Evolutionary conservation across 2,888 invertebrate species (phyloP).

Genomic region (Chirona hameri): DNA sequence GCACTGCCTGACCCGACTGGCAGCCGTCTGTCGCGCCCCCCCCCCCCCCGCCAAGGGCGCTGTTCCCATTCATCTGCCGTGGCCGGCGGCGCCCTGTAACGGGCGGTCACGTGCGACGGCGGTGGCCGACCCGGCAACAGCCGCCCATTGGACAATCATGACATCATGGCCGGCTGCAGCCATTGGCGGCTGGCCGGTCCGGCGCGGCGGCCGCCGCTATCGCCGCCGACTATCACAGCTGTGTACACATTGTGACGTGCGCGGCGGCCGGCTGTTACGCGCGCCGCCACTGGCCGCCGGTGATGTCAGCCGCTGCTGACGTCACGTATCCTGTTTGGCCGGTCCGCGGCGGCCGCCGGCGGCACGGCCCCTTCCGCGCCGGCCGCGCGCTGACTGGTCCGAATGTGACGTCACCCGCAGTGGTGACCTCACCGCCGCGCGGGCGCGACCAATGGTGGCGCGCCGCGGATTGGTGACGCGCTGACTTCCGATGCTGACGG

Average conservation of each 20-base stretch:
- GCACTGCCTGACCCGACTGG: neutral
- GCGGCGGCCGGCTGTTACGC: neutral
- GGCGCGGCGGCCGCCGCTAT: neutral
- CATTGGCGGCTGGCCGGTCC: neutral
- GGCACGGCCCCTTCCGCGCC: neutral
- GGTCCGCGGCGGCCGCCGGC: neutral
- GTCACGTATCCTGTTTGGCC: constrained; percentile 26
- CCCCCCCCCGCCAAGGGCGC: neutral
- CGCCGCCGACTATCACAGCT: neutral
- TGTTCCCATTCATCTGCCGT: constrained; percentile 2
- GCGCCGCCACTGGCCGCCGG: neutral
- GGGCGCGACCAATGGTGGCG: constrained; percentile 2
- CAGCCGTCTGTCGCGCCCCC: neutral
- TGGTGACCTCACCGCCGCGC: constrained; percentile 28
- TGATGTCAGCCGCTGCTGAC: neutral
- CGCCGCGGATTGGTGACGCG: neutral
- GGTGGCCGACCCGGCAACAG: neutral
- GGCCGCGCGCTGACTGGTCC: neutral
- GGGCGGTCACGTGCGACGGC: neutral
- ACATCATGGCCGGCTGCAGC: neutral
- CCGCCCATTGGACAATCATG: neutral
- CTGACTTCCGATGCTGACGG: too few species aligned
- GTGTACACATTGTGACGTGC: constrained; percentile 9
- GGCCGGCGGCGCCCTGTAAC: neutral
- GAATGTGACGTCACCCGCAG: neutral